These are phyloP conservation scores for Leptosomus discolor DNA, from an alignment of 2,113 vertebrate genomes.

Conservation along the genomic window DNA sequence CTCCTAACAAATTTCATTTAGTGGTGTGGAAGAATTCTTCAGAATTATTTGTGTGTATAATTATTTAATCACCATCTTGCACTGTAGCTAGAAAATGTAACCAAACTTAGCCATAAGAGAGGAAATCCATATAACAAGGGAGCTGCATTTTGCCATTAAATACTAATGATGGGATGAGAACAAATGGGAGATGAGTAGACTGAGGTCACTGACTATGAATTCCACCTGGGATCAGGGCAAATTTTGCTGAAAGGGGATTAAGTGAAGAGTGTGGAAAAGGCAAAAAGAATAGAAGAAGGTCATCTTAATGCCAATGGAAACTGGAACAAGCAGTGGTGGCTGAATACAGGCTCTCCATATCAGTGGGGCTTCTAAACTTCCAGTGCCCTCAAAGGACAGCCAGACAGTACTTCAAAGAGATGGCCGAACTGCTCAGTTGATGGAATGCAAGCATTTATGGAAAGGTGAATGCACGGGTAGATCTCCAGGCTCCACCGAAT, in stretches of 20 bases:
- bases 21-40: background rate
- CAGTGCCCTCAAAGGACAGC: background rate
- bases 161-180: background rate
- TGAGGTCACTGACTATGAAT: background rate
- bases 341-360: background rate
- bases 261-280: background rate
- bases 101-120: background rate
- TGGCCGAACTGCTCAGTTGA: background rate
- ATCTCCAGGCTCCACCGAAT: background rate
- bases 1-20: background rate
- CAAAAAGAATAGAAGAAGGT: background rate
- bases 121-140: background rate
- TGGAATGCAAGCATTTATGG: background rate
- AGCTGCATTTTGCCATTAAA: background rate
- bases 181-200: background rate
- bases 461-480: background rate
- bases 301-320: background rate
- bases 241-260: background rate
- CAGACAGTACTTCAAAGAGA: background rate
- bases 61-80: background rate
- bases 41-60: background rate
- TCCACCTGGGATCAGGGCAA: background rate
- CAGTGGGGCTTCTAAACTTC: background rate
- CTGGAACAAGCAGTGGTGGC: background rate
- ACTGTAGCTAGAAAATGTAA: background rate